Percentiles rank a stretch among this genome's conserved stretches.
Conservation (phyloP, 2,113 vertebrate species). For the Coreoperca whiteheadi region DNA sequence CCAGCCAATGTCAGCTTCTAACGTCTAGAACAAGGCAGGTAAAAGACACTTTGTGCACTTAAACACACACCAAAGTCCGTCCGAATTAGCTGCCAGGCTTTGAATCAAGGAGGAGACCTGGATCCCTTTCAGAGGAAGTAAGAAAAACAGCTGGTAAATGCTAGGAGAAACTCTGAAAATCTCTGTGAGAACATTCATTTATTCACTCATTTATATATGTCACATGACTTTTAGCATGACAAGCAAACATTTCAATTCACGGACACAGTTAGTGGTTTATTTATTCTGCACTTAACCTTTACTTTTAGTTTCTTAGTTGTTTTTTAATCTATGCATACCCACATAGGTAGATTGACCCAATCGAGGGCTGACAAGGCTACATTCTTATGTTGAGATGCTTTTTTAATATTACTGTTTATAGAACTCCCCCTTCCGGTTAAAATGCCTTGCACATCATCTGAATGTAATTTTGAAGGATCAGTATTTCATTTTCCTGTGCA, state of each 20-base stretch:
- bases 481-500: constrained; percentile 16
- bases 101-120: constrained; percentile 40
- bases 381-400: constrained; percentile 1
- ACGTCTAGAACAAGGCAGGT: constrained; percentile 12
- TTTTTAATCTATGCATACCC: background rate
- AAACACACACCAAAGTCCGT: constrained; percentile 14
- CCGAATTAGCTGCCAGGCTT: constrained; percentile 23
- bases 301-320: background rate
- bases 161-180: constrained; percentile 6
- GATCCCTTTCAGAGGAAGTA: constrained; percentile 5
- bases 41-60: constrained; percentile 1
- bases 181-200: background rate
- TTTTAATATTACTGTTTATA: background rate
- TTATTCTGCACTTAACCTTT: background rate
- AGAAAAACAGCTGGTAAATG: constrained; percentile 15
- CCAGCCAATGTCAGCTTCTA: constrained; percentile 10
- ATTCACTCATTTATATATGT: background rate
- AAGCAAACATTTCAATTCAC: background rate
- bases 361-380: background rate
- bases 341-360: constrained; percentile 6
- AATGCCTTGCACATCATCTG: constrained; percentile 7
- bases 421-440: background rate
- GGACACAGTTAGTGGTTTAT: background rate
- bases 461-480: constrained; percentile 11
- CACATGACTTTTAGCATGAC: background rate